Evolutionary conservation across 2,888 invertebrate species (phyloP), one percentile per base, ranked within the genome.

Genomic region (Anaspis maculata): DNA sequence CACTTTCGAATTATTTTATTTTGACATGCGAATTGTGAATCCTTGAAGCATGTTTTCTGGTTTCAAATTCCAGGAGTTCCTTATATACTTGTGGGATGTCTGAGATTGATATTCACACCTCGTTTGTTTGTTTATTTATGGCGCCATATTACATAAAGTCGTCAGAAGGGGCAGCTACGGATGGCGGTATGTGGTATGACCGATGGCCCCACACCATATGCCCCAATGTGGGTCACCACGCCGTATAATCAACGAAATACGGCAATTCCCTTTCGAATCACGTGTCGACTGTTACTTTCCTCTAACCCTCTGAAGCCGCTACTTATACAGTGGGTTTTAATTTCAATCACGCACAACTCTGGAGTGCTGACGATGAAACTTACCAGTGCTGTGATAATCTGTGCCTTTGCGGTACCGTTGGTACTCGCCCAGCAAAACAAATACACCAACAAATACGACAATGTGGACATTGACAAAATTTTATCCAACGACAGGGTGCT

Each of bases 391-490:
- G 45, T 63, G 22, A 34, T 59, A 35, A 15, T 68, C 9, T 59
- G 56, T 25, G 44, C 60, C 15, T 50, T 59, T 21, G 41, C 45
- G 15, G 37, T 48, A 9, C 40, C 19, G 15, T 46, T 45, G 13
- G 37, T 49, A 6, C 41, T 44, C 5, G 53, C 52, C 9, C 52
- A 34, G 12, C 34, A 56, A 15, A 49, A 49, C 24, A 59, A 52
- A 42, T 37, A 41, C 34, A 41, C 26, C 23, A 31, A 34, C 24
- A 39, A 34, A 36, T 39, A 42, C 19, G 30, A 39, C 24, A 31
- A 44, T 15, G 59, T 76, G 27, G 71, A 77, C 50, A 64, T 78
- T 10, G 76, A 77, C 37, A 66, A 63, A 36, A 73, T 77, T 43
- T 59, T 78, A 25, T 56, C 58, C 30, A 77, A 76, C 51, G 64